Percentiles rank a stretch among this genome's conserved stretches.
Conservation (phyloP, 1,140 invertebrate genomes). For the Rhagoletis zephyria region DNA sequence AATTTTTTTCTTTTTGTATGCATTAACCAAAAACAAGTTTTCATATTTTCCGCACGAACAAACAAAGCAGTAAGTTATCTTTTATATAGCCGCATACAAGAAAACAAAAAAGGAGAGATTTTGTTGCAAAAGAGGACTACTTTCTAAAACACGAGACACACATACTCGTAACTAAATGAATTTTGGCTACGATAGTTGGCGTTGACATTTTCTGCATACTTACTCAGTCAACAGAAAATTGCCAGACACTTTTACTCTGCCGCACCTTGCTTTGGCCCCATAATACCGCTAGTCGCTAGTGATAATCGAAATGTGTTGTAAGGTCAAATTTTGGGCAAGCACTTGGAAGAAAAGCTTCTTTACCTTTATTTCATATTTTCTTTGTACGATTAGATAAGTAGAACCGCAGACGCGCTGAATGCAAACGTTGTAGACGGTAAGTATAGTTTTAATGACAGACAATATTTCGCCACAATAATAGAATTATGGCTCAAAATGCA, state of each 20-base stretch:
- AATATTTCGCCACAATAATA: too few species aligned
- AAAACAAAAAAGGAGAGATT: not conserved
- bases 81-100: not conserved
- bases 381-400: not conserved
- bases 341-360: not conserved
- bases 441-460: too few species aligned
- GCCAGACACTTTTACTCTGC: not conserved
- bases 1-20: not conserved
- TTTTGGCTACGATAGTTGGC: not conserved
- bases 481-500: too few species aligned
- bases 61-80: not conserved
- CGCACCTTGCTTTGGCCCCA: not conserved
- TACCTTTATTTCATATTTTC: not conserved
- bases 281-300: not conserved
- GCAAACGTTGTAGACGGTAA: not conserved
- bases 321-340: not conserved
- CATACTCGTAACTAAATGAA: too few species aligned
- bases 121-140: not conserved
- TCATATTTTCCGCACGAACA: slow-evolving; percentile 1
- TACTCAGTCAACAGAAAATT: not conserved
- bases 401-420: not conserved
- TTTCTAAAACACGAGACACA: too few species aligned
- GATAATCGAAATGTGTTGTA: not conserved
- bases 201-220: too few species aligned
- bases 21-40: not conserved